These are phyloP conservation scores for Leptinotarsa peninsularis DNA, from an alignment of 2,888 invertebrate genomes.

Conservation along the genomic window DNA sequence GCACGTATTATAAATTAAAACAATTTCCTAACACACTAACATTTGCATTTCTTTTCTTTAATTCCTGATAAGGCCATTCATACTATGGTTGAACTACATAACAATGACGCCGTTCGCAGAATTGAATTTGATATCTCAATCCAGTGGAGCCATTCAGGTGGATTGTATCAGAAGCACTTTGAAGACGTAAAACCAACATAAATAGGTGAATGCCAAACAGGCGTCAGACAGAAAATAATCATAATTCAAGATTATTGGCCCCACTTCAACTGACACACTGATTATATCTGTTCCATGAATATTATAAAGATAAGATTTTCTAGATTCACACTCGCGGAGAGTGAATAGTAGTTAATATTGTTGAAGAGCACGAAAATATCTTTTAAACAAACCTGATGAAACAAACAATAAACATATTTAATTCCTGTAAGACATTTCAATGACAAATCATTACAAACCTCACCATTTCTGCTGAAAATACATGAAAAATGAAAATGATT, in stretches of 20 bases:
- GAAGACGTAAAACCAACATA: not conserved
- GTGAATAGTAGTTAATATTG: not conserved
- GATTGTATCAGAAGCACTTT: not conserved
- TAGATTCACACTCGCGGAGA: not conserved
- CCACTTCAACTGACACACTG: not conserved
- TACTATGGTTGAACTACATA: not conserved
- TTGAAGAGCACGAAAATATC: not conserved
- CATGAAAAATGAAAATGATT: too few relatives aligned
- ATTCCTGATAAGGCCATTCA: not conserved
- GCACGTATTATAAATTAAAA: not conserved
- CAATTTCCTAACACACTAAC: not conserved
- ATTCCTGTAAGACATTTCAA: too few relatives aligned
- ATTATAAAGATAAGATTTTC: not conserved
- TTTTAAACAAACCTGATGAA: not conserved
- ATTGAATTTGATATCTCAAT: slow-evolving; percentile 1
- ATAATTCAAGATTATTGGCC: not conserved
- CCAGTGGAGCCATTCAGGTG: not conserved
- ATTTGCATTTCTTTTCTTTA: not conserved
- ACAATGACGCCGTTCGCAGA: not conserved
- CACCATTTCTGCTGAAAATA: too few relatives aligned
- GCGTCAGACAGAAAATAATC: not conserved
- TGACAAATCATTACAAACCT: too few relatives aligned
- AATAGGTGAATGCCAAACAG: not conserved
- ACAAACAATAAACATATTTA: too few relatives aligned
- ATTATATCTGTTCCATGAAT: not conserved